Evolutionary conservation across 1,140 invertebrate genomes (phyloP).

Genomic region (Brachionus angularis): DNA sequence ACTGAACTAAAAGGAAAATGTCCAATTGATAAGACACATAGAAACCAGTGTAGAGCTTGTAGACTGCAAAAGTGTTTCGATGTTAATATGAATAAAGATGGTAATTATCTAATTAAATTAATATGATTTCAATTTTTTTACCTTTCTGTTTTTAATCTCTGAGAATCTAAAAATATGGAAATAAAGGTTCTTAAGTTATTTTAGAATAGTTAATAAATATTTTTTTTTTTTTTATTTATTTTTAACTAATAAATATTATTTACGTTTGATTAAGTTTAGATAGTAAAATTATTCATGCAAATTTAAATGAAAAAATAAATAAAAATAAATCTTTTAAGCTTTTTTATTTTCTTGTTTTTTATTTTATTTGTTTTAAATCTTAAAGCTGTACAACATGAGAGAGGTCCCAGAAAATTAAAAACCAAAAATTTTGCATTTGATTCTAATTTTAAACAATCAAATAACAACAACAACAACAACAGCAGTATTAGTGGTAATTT

Average conservation of each 20-base stretch:
- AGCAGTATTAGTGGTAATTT: neutral
- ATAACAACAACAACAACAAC: too few species aligned
- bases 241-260: too few species aligned
- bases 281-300: neutral
- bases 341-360: slow-evolving; percentile 12
- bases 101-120: slow-evolving; percentile 60
- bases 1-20: slow-evolving; percentile 66
- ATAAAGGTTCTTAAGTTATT: too few species aligned
- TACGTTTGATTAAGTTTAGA: slow-evolving; percentile 11
- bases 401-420: slow-evolving; percentile 62
- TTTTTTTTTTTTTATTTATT: slow-evolving; percentile 33
- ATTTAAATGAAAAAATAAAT: neutral
- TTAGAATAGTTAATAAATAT: neutral
- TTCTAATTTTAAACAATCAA: neutral
- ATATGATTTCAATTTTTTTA: too few species aligned
- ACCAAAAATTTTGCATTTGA: neutral
- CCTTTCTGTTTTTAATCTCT: too few species aligned
- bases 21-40: slow-evolving; percentile 90
- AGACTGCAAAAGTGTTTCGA: slow-evolving; percentile 91
- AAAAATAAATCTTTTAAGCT: too few species aligned
- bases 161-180: slow-evolving; percentile 30
- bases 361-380: slow-evolving; percentile 3
- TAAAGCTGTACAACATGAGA: slow-evolving; percentile 64
- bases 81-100: slow-evolving; percentile 97
- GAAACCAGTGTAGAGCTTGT: slow-evolving; percentile 94